A percentile compares a stretch with the other conserved stretches of the same genome.
These are phyloP conservation scores for Arctia plantaginis DNA, from an alignment of 2,888 invertebrate genomes.

Conservation along the genomic window DNA sequence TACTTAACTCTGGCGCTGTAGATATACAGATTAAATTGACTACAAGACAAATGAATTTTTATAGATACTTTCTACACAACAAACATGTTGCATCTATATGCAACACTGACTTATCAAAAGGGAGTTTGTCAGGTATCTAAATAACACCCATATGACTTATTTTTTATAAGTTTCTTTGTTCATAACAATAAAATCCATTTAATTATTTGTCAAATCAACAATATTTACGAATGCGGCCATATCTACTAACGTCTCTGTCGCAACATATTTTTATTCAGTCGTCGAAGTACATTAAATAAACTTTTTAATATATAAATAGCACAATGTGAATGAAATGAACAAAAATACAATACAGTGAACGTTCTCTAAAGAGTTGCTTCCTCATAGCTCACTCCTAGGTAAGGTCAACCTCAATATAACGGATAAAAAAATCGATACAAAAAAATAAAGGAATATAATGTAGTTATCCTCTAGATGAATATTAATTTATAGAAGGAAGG, in stretches of 20 bases:
- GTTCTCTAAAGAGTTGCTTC: constrained; percentile 41
- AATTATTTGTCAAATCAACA: background rate
- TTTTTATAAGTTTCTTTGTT: background rate
- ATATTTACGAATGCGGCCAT: background rate
- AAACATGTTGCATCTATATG: background rate
- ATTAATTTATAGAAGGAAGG: background rate
- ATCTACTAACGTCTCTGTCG: background rate
- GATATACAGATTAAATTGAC: background rate
- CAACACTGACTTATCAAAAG: background rate
- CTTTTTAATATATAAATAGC: constrained; percentile 25
- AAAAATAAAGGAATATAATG: constrained; percentile 1
- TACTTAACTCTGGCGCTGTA: background rate
- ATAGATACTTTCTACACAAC: background rate
- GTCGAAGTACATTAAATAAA: constrained; percentile 29
- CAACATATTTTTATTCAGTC: constrained; percentile 1
- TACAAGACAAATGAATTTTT: background rate
- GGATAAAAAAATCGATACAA: constrained; percentile 15
- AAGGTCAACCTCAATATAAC: constrained; percentile 51
- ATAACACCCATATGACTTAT: background rate
- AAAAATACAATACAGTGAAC: constrained; percentile 23
- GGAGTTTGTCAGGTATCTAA: background rate
- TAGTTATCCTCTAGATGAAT: constrained; percentile 1
- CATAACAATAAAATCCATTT: background rate
- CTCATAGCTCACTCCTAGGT: constrained; percentile 41
- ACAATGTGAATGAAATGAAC: constrained; percentile 26